Conservation (phyloP, 2,797 vertebrate genomes). For the Lepilemur ruficaudatus region DNA sequence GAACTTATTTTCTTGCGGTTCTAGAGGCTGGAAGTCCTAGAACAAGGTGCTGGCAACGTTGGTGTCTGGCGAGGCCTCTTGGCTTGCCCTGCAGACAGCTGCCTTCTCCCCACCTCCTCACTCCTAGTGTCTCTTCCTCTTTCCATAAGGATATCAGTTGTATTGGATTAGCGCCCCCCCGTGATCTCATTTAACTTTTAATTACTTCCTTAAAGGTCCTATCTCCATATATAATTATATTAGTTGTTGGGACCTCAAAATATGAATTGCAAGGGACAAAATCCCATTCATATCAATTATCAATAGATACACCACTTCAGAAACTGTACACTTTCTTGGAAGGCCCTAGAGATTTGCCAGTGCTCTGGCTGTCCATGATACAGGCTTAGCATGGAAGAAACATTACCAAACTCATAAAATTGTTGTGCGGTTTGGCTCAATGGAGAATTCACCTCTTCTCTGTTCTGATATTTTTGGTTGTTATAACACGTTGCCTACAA, state of each 20-base stretch:
- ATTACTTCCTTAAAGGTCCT: not conserved
- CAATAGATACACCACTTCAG: not conserved
- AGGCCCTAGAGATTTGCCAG: not conserved
- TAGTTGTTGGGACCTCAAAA: not conserved
- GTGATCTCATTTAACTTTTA: not conserved
- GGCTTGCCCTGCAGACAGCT: not conserved
- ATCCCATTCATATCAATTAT: not conserved
- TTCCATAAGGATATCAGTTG: not conserved
- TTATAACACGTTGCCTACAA: not conserved
- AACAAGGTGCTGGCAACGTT: not conserved
- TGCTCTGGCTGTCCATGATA: not conserved
- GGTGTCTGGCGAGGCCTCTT: not conserved
- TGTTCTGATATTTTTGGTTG: not conserved
- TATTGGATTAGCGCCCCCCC: accelerated
- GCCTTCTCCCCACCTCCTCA: not conserved
- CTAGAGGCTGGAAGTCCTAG: not conserved
- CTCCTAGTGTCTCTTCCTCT: not conserved
- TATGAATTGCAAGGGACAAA: not conserved
- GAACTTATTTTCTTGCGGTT: not conserved
- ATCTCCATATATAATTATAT: not conserved
- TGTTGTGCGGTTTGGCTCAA: not conserved
- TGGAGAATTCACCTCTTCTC: not conserved
- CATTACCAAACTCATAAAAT: not conserved
- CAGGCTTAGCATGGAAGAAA: not conserved
- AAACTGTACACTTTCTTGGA: not conserved